A percentile compares a stretch with the other conserved stretches of the same genome.
Evolutionary conservation across 2,797 vertebrate species (phyloP).

Genomic region (Trachops cirrhosus): DNA sequence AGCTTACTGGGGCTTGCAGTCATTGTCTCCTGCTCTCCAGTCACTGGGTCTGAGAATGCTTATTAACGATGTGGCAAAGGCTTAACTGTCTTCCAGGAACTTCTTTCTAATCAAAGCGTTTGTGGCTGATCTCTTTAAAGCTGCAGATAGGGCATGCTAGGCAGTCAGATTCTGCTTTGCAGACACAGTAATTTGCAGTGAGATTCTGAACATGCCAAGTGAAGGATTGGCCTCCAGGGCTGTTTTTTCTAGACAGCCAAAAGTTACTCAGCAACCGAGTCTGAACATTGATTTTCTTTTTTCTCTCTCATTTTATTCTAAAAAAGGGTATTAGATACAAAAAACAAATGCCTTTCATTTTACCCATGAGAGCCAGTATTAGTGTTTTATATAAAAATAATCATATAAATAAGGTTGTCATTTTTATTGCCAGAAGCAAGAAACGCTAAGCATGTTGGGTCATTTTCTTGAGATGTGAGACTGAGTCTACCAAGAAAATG

Average conservation of each 20-base stretch:
- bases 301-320: background rate
- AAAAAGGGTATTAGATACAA: conserved; percentile 55
- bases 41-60: conserved; percentile 70
- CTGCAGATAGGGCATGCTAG: background rate
- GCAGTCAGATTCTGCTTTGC: conserved; percentile 46
- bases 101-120: conserved; percentile 55
- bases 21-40: conserved; percentile 35
- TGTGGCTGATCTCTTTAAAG: conserved; percentile 43
- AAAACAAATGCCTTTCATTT: conserved; percentile 81
- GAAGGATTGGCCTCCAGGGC: conserved; percentile 48
- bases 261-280: conserved; percentile 77
- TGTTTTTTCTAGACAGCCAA: conserved; percentile 59
- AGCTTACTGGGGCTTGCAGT: conserved; percentile 65
- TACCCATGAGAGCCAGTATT: conserved; percentile 62
- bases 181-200: conserved; percentile 72
- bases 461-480: conserved; percentile 7
- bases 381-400: conserved; percentile 71
- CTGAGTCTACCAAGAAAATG: background rate
- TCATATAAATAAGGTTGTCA: conserved; percentile 74
- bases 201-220: conserved; percentile 69
- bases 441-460: conserved; percentile 40
- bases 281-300: conserved; percentile 63
- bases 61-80: conserved; percentile 66
- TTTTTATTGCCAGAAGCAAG: conserved; percentile 64
- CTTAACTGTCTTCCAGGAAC: conserved; percentile 66